Percentiles rank a stretch among this genome's conserved stretches.
These are phyloP conservation scores for Megalurothrips usitatus DNA, from an alignment of 2,888 invertebrate species.

Conservation along the genomic window DNA sequence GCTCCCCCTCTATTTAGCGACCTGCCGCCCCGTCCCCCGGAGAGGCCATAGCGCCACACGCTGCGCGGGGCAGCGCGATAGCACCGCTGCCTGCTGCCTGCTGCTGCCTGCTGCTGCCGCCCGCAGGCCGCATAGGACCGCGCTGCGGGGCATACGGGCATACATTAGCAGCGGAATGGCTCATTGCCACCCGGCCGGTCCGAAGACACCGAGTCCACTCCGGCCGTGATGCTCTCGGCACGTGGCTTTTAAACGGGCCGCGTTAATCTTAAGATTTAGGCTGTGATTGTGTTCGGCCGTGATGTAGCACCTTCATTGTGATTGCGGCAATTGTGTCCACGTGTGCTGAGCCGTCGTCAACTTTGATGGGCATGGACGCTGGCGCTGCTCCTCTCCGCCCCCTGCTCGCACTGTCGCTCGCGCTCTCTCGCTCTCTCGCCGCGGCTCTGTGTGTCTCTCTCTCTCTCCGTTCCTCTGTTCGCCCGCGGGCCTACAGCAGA, in stretches of 20 bases:
- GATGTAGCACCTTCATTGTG: slow-evolving; percentile 17
- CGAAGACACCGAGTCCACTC: not conserved
- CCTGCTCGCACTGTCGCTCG: too few species aligned
- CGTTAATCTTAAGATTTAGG: slow-evolving; percentile 19
- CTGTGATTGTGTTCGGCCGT: not conserved
- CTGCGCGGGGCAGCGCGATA: not conserved
- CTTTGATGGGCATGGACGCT: slow-evolving; percentile 7
- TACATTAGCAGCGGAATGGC: not conserved
- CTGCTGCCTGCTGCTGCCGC: not conserved
- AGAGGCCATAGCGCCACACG: not conserved
- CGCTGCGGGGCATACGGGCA: not conserved
- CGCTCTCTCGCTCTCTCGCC: too few species aligned
- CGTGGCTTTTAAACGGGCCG: slow-evolving; percentile 1
- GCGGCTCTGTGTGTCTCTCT: too few species aligned
- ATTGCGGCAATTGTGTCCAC: slow-evolving; percentile 13
- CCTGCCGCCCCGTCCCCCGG: too few species aligned
- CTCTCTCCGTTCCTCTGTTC: too few species aligned
- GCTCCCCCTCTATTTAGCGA: not conserved
- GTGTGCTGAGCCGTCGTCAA: slow-evolving; percentile 8
- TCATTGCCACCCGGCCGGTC: not conserved
- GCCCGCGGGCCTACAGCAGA: not conserved
- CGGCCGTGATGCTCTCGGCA: not conserved
- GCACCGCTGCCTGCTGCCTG: not conserved
- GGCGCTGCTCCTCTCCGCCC: too few species aligned
- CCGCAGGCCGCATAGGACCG: too few species aligned